Base-by-base conservation (phyloP, 1,140 invertebrate genomes). In the Sycophila sp. region DNA sequence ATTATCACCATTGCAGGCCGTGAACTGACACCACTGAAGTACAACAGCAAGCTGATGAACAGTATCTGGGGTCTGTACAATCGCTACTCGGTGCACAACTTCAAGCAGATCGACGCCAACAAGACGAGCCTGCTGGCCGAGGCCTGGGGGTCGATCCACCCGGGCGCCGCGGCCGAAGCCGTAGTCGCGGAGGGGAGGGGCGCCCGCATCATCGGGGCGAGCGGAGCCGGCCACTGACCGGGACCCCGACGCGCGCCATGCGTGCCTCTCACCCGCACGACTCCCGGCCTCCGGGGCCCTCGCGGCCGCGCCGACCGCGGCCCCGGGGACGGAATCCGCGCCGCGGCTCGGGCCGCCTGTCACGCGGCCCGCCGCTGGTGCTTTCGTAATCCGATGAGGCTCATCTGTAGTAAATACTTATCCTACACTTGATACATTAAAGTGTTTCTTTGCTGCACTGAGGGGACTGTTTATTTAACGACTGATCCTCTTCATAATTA, bases 11-110 rank as follows among this genome's bases (percentile, higher is more conserved):
- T 78, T 77, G 10, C 66, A 89, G 88, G 83, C 32, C 76, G 81
- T 55, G 88, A 89, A 71, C 79, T 86, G 40, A 86, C 88, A 4
- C 92, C 92, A 1, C 80, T 90, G 36, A 92, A 94, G 76, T 96
- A 96, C 81, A 95, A 92, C 83, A 92, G 91, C 80, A 95, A 95
- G 80, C 78, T 94, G 75, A 95, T 96, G 94, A 95, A 95, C 81
- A 94, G 92, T 79, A 94, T 96, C 81, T 96, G 94, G 94, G 94
- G 94, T 10, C 83, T 92, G 58, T 96, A 96, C 87, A 96, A 96
- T 80, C 90, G 92, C 47, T 94, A 94, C 78, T 94, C 94, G 1
- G 92, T 93, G 2, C 93, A 94, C 77, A 94, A 94, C 81, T 91
- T 95, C 71, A 94, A 94, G 85, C 93, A 93, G 78, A 90, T 90